Base-by-base conservation (phyloP, 2,113 vertebrate species). In the Opisthocomus hoazin region DNA sequence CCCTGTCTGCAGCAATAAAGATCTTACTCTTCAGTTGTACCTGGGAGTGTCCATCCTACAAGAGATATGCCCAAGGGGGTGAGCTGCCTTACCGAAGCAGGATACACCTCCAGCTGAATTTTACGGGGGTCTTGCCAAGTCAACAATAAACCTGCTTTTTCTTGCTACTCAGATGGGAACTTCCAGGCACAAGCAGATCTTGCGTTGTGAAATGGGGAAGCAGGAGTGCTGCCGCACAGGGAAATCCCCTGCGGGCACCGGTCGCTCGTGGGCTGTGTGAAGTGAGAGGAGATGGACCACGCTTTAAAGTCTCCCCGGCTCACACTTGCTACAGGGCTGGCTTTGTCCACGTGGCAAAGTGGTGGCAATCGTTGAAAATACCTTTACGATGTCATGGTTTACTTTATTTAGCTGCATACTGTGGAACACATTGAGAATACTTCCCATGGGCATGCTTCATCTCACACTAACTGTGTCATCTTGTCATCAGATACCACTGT, bases 221-320 rank as follows among this genome's bases (percentile, higher is more conserved):
- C 73, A n/a, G 68, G 41, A 75, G 19, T 7, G 81, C 54, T 64
- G 53, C 75, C 48, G 70, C 50, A 13, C 5, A 6, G 48, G 24
- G 39, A 27, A 34, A 6, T 15, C 16, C 60, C 64, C 11, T 0
- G 0, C 21, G 43, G 54, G 27, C 36, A 26, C 26, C 2, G 1
- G 8, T 3, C 13, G 1, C 29, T 64, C 4, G 0, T 16, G 75
- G 64, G 41, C 48, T 50, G 70, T 39, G 5, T 23, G 66, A 17
- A 26, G 10, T 8, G 48, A 41, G 46, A 61, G 74, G 50, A 50
- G 50, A 37, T 17, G 48, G 60, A 29, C n/a, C 48, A 4, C 4
- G 15, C 36, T n/a, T 4, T 5, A 53, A 13, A 14, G 48, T 19
- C 54, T 48, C 45, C 45, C 50, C 41, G 34, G n/a, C 19, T 73